Base-by-base conservation (phyloP, 37 sponge, comb jelly and placozoan species). In the Eunapius fragilis region DNA sequence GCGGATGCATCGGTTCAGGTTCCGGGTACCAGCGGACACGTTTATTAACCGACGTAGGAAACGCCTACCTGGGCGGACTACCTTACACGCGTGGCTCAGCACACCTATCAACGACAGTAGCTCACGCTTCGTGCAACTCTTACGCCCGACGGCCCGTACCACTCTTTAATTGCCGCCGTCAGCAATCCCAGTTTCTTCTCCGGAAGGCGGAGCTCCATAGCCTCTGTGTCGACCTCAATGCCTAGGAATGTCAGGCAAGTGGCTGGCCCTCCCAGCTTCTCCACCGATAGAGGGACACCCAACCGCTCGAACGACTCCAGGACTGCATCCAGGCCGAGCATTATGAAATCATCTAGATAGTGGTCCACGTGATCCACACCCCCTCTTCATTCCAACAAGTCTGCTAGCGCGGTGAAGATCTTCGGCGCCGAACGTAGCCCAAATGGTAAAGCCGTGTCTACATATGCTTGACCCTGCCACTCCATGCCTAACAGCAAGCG, bases 381-480 rank as follows among this genome's bases (percentile, higher is more conserved):
- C 6, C 9, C 5, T 10, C 10, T 10, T 13, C 77, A 76, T 13
- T 37, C 35, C 28, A 76, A 31, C n/a, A 32, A 27, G 32, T 76
- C 77, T 76, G 77, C 77, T 13, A 76, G 5, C 10, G 77, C 77
- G 4, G 77, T 37, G 30, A 76, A 76, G 4, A 76, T 31, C 77
- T 12, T 76, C 5, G 77, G 77, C 31, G 77, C 77, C n/a, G 77
- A 76, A 4, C 77, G 5, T 27, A 70, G 3, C 4, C 71, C 9
- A 27, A 70, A 70, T 5, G 71, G 71, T 4, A 70, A 27, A 10
- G 71, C 77, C 37, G 77, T 31, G 7, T 76, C 77, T 25, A 37
- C n/a, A 7, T 32, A 76, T 27, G 32, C 30, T 10, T 70, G 27
- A 70, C 71, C 71, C 9, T 70, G 27, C 71, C 71, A 70, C 71